Base-by-base conservation (phyloP, 1,140 invertebrate genomes). In the Thaumetopoea pityocampa region DNA sequence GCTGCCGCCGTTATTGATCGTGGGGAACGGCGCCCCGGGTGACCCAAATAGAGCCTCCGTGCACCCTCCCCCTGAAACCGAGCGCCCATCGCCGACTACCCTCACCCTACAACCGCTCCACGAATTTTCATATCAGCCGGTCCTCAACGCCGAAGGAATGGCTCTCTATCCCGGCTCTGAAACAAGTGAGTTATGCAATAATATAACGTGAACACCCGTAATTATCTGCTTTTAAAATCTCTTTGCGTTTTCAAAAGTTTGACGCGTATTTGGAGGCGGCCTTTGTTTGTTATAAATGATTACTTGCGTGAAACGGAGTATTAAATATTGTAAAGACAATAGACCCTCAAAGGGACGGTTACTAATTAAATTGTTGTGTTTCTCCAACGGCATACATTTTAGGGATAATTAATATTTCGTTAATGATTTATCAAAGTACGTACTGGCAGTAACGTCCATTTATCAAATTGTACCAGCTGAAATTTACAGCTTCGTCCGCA, bases 1-100 rank as follows among this genome's bases (percentile, higher is more conserved):
- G 79, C 79, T 74, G 76, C 35, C 62, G 58, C 52, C 46, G 45
- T 59, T 83, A 83, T 83, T 73, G 79, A 83, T 83, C 77, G 77
- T 34, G 69, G 66, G 60, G 67, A 61, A 72, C 78, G 78, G 76
- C 76, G 79, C 79, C 79, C 79, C 62, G 79, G 79, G 73, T 83
- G 79, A 83, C 79, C 79, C 79, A 83, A 80, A 83, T 83, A 83
- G 76, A 83, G 70, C 70, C 74, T 83, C 62, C 69, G 63, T 47
- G 42, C 55, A 53, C 53, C 58, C 62, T 51, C 60, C 58, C 35
- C 57, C 55, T 55, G 57, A 52, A 52, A 55, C 67, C 67, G 49
- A 56, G 43, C 45, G 28, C 52, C 55, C 60, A 60, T 53, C 54
- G 38, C 50, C 41, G 37, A 35, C 57, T 41, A 53, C 45, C 38